Percentiles rank a stretch among this genome's conserved stretches.
phyloP scores from a whole-genome alignment of 1,140 invertebrate genomes.

The Radopholus similis region DNA sequence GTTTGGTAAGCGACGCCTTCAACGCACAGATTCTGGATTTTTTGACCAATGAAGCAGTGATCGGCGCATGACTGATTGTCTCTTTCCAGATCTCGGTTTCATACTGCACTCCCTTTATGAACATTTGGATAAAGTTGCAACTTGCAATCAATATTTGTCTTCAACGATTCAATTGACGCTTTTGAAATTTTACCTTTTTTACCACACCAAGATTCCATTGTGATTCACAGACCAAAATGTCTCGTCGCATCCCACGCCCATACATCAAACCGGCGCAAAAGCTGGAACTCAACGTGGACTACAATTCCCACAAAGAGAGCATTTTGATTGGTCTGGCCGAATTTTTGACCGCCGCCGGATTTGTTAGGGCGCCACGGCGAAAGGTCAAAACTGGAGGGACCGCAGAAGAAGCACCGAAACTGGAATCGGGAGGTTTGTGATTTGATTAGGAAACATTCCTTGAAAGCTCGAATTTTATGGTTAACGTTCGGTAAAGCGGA shows the following conservation, averaged over 20 bases:
- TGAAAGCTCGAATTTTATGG: neutral
- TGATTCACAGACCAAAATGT: too few species aligned
- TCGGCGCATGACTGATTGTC: too few species aligned
- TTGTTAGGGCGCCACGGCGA: neutral
- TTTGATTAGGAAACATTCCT: neutral
- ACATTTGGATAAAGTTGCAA: neutral
- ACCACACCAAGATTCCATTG: too few species aligned
- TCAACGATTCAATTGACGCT: neutral
- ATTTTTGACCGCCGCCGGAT: neutral
- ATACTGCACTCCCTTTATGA: neutral
- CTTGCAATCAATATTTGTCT: neutral
- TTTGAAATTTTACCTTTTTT: neutral
- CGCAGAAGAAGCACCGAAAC: neutral
- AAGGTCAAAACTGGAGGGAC: too few species aligned
- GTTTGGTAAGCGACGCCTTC: too few species aligned
- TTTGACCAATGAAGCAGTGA: too few species aligned
- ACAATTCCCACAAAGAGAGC: neutral
- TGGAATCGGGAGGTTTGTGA: neutral
- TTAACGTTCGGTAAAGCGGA: neutral
- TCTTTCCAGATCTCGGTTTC: conserved; percentile 1
- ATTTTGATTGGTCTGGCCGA: neutral
- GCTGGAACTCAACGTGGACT: neutral
- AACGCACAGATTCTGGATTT: too few species aligned
- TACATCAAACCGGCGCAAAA: neutral
- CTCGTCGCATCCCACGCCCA: neutral